Base-by-base conservation (phyloP, 2,888 invertebrate species). In the Cataglyphis rosenhaueri region DNA sequence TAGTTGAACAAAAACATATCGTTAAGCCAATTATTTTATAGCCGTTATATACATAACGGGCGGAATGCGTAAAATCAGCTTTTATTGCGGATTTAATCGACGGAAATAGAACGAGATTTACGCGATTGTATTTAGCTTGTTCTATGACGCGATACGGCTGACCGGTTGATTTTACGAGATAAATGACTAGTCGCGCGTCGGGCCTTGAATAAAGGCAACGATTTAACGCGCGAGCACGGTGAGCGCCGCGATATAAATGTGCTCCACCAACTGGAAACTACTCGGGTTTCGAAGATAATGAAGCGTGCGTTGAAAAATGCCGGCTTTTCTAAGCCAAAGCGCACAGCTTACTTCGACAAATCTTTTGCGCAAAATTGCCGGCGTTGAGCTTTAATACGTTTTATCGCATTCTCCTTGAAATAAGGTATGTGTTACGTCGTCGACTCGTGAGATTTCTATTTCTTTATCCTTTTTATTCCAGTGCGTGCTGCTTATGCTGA, bases 281-380 rank as follows among this genome's bases (percentile, higher is more conserved):
- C 87, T 90, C 82, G 83, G 89, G 86, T 91, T 91, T 91, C 91
- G 71, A 81, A 87, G 90, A 91, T 91, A 92, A 91, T 89, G 90
- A 91, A 91, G 85, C 86, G 87, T 76, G 59, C 81, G 76, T 85
- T 90, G 91, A 91, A 91, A 90, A 92, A 91, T 90, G 79, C 83
- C 76, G 78, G 83, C 85, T 87, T 86, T 83, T 85, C 84, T 82
- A 82, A 86, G 81, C 85, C 84, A 86, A 89, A 85, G 75, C 76
- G 65, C 68, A 52, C 71, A 52, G 79, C 44, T 79, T 79, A 79
- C 44, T 82, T 65, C 64, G 81, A 79, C 82, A 83, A 79, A 88
- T 86, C 88, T 88, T 85, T 85, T 73, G 82, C 82, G 59, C 66
- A 68, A 78, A 76, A 76, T 82, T 82, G 76, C 48, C 59, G 29